A percentile compares a stretch with the other conserved stretches of the same genome.
Evolutionary conservation across 1,140 invertebrate species (phyloP).

Genomic region (Drosophila chauvacae): DNA sequence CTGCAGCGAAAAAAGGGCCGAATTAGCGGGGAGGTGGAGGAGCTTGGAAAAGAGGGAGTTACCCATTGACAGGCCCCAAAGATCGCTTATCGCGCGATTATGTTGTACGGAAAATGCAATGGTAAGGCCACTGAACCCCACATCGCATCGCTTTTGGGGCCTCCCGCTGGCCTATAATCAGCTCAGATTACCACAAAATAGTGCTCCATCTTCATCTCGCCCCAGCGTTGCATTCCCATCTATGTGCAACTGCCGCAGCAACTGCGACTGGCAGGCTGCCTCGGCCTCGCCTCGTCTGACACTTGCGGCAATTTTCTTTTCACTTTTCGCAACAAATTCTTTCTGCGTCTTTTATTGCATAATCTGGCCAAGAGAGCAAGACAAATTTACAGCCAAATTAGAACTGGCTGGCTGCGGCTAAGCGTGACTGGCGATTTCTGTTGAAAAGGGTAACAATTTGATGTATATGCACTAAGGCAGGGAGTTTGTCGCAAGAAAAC

Average conservation of each 20-base stretch:
- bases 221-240: background rate
- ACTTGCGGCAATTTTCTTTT: slow-evolving; percentile 77
- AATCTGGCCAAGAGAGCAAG: slow-evolving; percentile 70
- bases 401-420: slow-evolving; percentile 70
- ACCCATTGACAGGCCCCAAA: slow-evolving; percentile 74
- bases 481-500: background rate
- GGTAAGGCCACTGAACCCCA: slow-evolving; percentile 59
- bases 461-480: slow-evolving; percentile 7
- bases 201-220: slow-evolving; percentile 36
- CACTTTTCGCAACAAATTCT: slow-evolving; percentile 64
- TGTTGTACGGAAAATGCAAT: slow-evolving; percentile 66
- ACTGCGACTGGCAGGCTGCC: slow-evolving; percentile 7
- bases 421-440: slow-evolving; percentile 65
- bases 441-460: background rate
- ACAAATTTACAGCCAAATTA: slow-evolving; percentile 81
- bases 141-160: slow-evolving; percentile 24
- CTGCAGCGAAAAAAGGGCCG: slow-evolving; percentile 40
- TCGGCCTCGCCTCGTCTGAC: slow-evolving; percentile 47
- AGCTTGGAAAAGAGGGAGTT: slow-evolving; percentile 31
- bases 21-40: slow-evolving; percentile 61
- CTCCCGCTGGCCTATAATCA: slow-evolving; percentile 59
- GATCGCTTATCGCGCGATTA: slow-evolving; percentile 81
- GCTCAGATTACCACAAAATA: slow-evolving; percentile 57
- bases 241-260: slow-evolving; percentile 6
- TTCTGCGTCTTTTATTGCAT: slow-evolving; percentile 72